Base-by-base conservation (phyloP, 2,888 invertebrate genomes). In the Mimumesa dahlbomi region DNA sequence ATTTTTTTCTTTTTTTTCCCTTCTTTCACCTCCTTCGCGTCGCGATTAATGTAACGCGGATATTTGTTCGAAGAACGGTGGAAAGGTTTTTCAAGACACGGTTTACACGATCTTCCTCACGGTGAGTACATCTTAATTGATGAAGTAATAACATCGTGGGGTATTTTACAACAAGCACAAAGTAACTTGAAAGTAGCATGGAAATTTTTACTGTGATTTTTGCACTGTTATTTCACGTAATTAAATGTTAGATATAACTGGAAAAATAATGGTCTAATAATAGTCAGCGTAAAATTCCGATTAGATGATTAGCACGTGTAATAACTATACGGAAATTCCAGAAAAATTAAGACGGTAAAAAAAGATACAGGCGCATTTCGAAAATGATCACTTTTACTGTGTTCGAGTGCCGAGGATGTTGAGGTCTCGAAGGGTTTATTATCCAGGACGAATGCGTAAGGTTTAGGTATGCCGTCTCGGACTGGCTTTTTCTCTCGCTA, bases 401-500 rank as follows among this genome's bases (percentile, higher is more conserved):
- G 52, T 59, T 29, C 13, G 43, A 59, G 49, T 21, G n/a, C 46
- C 40, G 13, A 29, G 56, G 45, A 45, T 6, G 13, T 13, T 2
- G 38, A 22, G 58, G 69, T 79, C 63, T 48, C 65, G 43, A 49
- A 61, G 62, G 63, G 43, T 75, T 78, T 71, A 83, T 82, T 76
- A 80, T 73, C 70, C 73, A 64, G 66, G 64, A 52, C 59, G 67
- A 75, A 76, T 69, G 71, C 68, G 69, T 67, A 77, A 74, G 74
- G 63, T 73, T 69, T 77, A 68, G 71, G 70, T 72, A 68, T 64
- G 62, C 73, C 64, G 67, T 63, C 16, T 42, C 29, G 40, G 21
- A 5, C 29, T 14, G 42, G 22, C 6, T 19, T 62, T 59, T 73
- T 59, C 29, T 40, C 42, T 16, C 18, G 34, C 29, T 65, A 46